phyloP scores from a whole-genome alignment of 1,140 invertebrate genomes.

The Pteromalus puparum region DNA sequence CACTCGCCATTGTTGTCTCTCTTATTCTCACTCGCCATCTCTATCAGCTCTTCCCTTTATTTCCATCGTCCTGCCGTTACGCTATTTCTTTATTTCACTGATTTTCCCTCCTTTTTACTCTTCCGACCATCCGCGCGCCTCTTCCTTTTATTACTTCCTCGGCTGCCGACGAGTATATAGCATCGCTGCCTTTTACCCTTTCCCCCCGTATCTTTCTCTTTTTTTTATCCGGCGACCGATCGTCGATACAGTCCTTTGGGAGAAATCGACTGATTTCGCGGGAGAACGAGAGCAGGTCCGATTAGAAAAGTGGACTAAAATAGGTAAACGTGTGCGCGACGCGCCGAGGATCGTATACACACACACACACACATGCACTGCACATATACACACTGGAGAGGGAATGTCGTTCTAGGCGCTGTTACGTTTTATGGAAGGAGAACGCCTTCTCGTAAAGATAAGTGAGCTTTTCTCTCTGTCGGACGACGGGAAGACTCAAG shows the following conservation, averaged over 20 bases:
- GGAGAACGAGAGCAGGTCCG: background rate
- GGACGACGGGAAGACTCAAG: constrained; percentile 11
- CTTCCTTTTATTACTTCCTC: constrained; percentile 6
- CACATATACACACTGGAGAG: background rate
- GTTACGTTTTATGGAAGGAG: constrained; percentile 41
- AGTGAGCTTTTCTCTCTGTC: constrained; percentile 6
- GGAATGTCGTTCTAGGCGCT: background rate
- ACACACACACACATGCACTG: background rate
- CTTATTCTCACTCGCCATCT: background rate
- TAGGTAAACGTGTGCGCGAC: constrained; percentile 19
- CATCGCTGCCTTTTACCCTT: background rate
- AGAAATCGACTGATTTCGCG: constrained; percentile 2
- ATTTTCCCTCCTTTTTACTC: background rate
- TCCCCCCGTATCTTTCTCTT: background rate
- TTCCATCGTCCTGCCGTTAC: background rate
- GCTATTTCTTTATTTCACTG: constrained; percentile 9
- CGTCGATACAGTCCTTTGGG: background rate
- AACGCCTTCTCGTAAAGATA: constrained; percentile 41
- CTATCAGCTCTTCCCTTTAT: background rate
- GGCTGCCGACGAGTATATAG: background rate
- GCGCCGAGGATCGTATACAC: background rate
- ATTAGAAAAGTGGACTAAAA: constrained; percentile 28
- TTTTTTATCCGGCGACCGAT: background rate
- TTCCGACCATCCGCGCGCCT: background rate
- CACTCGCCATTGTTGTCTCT: background rate